Conservation (phyloP, 2,113 vertebrate genomes). For the Tragelaphus buxtoni region DNA sequence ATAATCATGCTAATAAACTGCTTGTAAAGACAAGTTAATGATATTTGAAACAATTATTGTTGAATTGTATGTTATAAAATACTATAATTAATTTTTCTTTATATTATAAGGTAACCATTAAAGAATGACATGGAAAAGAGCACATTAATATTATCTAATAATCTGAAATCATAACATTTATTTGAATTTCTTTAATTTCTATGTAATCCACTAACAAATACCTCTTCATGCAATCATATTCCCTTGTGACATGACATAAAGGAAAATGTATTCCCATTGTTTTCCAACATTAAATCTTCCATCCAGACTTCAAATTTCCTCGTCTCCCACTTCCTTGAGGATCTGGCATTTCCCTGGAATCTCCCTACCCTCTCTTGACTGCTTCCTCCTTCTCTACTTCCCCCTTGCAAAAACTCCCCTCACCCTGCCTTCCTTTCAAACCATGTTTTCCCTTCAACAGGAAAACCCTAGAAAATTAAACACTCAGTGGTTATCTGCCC, state of each 20-base stretch:
- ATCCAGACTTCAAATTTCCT: not conserved
- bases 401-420: not conserved
- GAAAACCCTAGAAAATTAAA: not conserved
- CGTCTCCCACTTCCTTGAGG: not conserved
- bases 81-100: not conserved
- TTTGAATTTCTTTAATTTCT: slow-evolving; percentile 1
- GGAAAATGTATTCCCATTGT: not conserved
- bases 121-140: not conserved
- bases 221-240: not conserved
- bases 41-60: not conserved
- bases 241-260: not conserved
- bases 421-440: not conserved
- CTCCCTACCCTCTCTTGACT: not conserved
- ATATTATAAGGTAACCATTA: not conserved
- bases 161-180: not conserved
- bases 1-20: not conserved
- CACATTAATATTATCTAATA: not conserved
- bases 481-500: not conserved
- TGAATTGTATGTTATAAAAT: not conserved
- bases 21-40: not conserved
- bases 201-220: not conserved
- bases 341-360: not conserved
- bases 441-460: not conserved
- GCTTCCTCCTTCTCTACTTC: not conserved
- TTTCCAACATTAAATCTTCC: not conserved